Evolutionary conservation across 2,113 vertebrate species (phyloP).

Genomic region (Podiceps cristatus): DNA sequence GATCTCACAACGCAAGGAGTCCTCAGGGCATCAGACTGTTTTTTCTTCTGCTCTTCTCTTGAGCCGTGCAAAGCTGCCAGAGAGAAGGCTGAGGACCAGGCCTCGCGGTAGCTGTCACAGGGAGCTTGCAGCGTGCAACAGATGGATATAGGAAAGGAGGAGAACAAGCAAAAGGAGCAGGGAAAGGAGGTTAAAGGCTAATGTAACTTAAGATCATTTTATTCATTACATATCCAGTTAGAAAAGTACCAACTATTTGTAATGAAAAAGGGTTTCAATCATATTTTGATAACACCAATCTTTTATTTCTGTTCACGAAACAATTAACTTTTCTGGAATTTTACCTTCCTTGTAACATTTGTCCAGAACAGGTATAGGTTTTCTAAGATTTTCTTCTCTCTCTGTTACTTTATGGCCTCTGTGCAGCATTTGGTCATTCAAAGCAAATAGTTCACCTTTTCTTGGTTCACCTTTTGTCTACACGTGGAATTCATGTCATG

Average conservation of each 20-base stretch:
- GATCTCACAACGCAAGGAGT: not conserved
- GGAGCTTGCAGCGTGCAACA: not conserved
- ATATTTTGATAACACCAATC: not conserved
- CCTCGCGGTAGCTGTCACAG: not conserved
- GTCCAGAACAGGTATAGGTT: not conserved
- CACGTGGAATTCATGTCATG: not conserved
- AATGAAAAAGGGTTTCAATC: not conserved
- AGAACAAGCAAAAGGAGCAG: not conserved
- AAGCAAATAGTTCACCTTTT: conserved; percentile 9
- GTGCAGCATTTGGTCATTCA: not conserved
- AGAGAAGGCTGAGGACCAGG: not conserved
- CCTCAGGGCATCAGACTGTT: not conserved
- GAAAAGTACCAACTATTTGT: not conserved
- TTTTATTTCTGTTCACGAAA: not conserved
- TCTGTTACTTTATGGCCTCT: not conserved
- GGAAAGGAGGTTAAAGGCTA: not conserved
- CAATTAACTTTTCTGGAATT: not conserved
- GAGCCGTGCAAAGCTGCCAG: not conserved
- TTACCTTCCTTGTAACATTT: not conserved
- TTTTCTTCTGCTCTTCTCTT: not conserved
- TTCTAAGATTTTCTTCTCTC: not conserved
- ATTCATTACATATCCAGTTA: not conserved
- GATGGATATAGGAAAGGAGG: not conserved
- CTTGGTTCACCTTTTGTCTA: not conserved
- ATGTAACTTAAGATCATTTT: not conserved